phyloP scores from a whole-genome alignment of 2,797 vertebrate genomes.

The Micropoecilia bifurca region DNA sequence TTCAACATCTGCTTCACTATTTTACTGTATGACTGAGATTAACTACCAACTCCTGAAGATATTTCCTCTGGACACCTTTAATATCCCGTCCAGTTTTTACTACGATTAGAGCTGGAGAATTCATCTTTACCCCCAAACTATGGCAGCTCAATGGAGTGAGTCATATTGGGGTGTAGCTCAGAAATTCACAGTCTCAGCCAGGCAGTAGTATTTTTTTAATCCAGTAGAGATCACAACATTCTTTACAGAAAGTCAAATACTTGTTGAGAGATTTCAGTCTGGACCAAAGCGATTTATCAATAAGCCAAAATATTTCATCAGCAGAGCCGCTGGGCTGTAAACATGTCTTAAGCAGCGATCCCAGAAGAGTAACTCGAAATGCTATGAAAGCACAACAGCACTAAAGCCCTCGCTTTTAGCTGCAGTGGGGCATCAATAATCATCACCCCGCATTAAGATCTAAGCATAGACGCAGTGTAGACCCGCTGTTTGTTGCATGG shows the following conservation, averaged over 20 bases:
- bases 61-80: background rate
- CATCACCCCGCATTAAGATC: background rate
- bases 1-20: background rate
- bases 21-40: background rate
- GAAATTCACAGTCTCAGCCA: background rate
- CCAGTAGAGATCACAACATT: background rate
- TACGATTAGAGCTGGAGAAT: too few relatives aligned
- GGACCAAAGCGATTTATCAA: constrained; percentile 3
- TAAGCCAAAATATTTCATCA: constrained; percentile 2
- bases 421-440: constrained; percentile 2
- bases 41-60: background rate
- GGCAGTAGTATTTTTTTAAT: background rate
- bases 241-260: constrained; percentile 1
- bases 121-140: background rate
- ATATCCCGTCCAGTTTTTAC: background rate
- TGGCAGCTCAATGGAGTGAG: background rate
- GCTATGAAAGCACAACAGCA: background rate
- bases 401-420: background rate
- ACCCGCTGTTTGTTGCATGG: background rate
- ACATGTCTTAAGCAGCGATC: background rate
- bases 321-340: constrained; percentile 1
- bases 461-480: background rate
- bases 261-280: constrained; percentile 1
- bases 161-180: background rate
- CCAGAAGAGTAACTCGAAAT: background rate